Conservation (phyloP, 1,140 invertebrate genomes). For the Coelopa frigida region DNA sequence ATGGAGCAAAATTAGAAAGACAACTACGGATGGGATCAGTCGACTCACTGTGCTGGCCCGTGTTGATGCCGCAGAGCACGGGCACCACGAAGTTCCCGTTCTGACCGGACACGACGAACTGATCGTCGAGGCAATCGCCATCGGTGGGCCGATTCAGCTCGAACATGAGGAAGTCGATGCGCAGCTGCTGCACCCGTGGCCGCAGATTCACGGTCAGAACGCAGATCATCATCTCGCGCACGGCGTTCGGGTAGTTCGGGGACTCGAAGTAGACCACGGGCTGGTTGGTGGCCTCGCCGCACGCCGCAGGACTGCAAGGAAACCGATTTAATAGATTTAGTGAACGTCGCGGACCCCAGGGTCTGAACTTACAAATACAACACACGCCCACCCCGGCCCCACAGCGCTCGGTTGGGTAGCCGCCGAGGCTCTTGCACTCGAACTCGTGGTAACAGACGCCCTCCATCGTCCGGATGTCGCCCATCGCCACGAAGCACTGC, state of each 20-base stretch:
- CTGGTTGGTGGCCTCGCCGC: slow-evolving; percentile 49
- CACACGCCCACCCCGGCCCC: slow-evolving; percentile 69
- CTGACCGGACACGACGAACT: slow-evolving; percentile 61
- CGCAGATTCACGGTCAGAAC: slow-evolving; percentile 55
- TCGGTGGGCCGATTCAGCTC: slow-evolving; percentile 58
- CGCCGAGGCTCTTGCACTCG: slow-evolving; percentile 57
- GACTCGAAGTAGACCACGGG: slow-evolving; percentile 56
- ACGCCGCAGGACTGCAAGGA: slow-evolving; percentile 51
- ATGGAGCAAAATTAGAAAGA: neutral
- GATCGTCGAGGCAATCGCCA: slow-evolving; percentile 60
- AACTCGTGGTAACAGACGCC: slow-evolving; percentile 61
- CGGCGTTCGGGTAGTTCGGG: slow-evolving; percentile 48
- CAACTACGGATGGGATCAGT: neutral
- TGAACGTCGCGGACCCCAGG: slow-evolving; percentile 3
- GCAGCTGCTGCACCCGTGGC: slow-evolving; percentile 55
- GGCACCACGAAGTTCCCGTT: slow-evolving; percentile 61
- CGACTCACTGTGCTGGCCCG: slow-evolving; percentile 66
- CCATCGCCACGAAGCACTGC: slow-evolving; percentile 48
- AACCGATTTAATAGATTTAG: too few species aligned
- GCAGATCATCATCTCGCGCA: slow-evolving; percentile 49
- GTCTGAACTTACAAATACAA: slow-evolving; percentile 58
- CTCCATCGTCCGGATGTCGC: slow-evolving; percentile 34
- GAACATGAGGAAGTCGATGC: slow-evolving; percentile 62
- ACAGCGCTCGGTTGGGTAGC: slow-evolving; percentile 57
- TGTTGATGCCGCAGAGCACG: slow-evolving; percentile 65